Base-by-base conservation (phyloP, 2,113 vertebrate species). In the Erpornis zantholeuca region DNA sequence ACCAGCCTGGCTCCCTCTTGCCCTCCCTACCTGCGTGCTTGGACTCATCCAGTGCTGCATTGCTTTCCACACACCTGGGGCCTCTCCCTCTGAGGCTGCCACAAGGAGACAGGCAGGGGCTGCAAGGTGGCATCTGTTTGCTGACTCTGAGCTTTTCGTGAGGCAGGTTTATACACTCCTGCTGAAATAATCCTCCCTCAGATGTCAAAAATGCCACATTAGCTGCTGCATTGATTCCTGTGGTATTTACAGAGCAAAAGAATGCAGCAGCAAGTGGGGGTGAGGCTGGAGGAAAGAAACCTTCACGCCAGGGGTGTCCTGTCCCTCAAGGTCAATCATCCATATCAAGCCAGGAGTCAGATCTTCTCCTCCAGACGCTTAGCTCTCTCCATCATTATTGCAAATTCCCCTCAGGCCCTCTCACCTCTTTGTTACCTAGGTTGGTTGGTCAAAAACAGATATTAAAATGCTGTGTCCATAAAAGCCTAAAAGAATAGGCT, bases 171-270 rank as follows among this genome's bases (percentile, higher is more conserved):
- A 89, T 92, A 75, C 19, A 21, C 24, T 79, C 1, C 31, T 90
- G 75, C 75, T 71, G 38, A 86, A 53, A 77, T 76, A 84, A 91
- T 88, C 81, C 78, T 82, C 78, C 27, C 44, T 72, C 71, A 82
- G 88, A 85, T 77, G 73, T 80, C 94, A 89, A 15, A 93, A 94
- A 77, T 20, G 52, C 59, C 69, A 89, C 77, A 63, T 77, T 64
- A 85, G 31, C 44, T 3, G 3, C 82, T 88, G 90, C 86, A 52
- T 23, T 90, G 90, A 79, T 50, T 94, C 60, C 65, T 86, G 69
- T 3, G 11, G 60, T 60, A 68, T 88, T 94, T 90, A 88, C 82
- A 82, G 88, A 93, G 76, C 65, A 93, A 76, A 81, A 86, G 86
- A 93, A 88, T 61, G 64, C 69, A 82, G 61, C 5, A 4, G 44